Conservation (phyloP, 2,888 invertebrate genomes). For the Odontocolon sp. region DNA sequence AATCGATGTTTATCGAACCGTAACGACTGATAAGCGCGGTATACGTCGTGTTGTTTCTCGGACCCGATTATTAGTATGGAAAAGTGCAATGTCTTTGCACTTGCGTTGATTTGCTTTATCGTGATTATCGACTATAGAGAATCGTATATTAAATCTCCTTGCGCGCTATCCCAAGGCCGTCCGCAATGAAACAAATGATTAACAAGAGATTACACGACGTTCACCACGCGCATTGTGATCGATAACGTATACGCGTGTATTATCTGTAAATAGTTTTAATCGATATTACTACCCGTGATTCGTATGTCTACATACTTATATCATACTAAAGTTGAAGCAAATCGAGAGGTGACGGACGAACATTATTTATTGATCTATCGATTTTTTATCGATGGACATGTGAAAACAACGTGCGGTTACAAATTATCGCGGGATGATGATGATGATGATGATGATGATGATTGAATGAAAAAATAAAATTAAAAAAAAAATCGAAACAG, state of each 20-base stretch:
- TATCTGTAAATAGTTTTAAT: slow-evolving; percentile 78
- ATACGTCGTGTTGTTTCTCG: background rate
- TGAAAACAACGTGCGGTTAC: slow-evolving; percentile 35
- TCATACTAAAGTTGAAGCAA: slow-evolving; percentile 16
- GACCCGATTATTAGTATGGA: background rate
- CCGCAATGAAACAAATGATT: slow-evolving; percentile 53
- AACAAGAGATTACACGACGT: slow-evolving; percentile 48
- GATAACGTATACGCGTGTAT: slow-evolving; percentile 80
- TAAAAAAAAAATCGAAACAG: slow-evolving; percentile 2
- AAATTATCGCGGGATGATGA: slow-evolving; percentile 33
- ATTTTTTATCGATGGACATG: slow-evolving; percentile 38
- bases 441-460: slow-evolving; percentile 11
- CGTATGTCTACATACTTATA: slow-evolving; percentile 60
- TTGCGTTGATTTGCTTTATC: background rate
- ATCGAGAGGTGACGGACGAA: slow-evolving; percentile 34
- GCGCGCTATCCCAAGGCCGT: slow-evolving; percentile 53
- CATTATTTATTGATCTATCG: slow-evolving; percentile 52
- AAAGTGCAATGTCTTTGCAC: background rate
- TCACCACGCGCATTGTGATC: slow-evolving; percentile 76
- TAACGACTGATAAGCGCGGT: background rate
- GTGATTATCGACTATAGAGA: background rate
- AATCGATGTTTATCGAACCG: slow-evolving; percentile 1
- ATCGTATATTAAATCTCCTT: slow-evolving; percentile 21
- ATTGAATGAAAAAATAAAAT: slow-evolving; percentile 15
- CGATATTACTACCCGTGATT: slow-evolving; percentile 65